These are phyloP conservation scores for Campoletis raptor DNA, from an alignment of 2,888 invertebrate species.

Conservation along the genomic window DNA sequence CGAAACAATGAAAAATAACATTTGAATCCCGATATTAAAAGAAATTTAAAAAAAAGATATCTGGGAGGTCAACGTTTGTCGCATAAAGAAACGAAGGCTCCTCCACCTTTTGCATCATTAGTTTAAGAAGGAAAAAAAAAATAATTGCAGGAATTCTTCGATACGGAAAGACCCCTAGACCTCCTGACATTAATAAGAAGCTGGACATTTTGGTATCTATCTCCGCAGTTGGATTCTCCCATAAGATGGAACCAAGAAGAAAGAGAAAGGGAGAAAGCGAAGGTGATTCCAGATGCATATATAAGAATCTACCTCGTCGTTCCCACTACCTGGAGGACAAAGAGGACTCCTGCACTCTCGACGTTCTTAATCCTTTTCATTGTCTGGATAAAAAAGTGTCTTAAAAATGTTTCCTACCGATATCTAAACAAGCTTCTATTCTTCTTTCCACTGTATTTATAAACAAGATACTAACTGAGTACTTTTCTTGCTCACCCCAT, in stretches of 20 bases:
- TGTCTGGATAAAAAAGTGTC: slow-evolving; percentile 1
- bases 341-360: not conserved
- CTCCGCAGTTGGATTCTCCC: slow-evolving; percentile 33
- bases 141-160: not conserved
- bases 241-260: not conserved
- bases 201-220: slow-evolving; percentile 33
- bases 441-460: not conserved
- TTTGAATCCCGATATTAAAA: not conserved
- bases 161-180: not conserved
- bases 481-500: slow-evolving; percentile 26
- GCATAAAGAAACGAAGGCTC: not conserved
- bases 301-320: slow-evolving; percentile 8
- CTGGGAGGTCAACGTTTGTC: not conserved
- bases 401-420: not conserved
- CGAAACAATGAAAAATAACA: not conserved
- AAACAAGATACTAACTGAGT: slow-evolving; percentile 17
- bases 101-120: not conserved
- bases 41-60: not conserved
- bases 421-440: slow-evolving; percentile 45
- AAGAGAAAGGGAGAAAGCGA: not conserved
- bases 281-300: slow-evolving; percentile 13
- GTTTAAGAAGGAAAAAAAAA: not conserved
- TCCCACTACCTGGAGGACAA: slow-evolving; percentile 22
- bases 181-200: not conserved
- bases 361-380: slow-evolving; percentile 1